These are phyloP conservation scores for Danaus plexippus DNA, from an alignment of 1,140 invertebrate species.

Conservation along the genomic window DNA sequence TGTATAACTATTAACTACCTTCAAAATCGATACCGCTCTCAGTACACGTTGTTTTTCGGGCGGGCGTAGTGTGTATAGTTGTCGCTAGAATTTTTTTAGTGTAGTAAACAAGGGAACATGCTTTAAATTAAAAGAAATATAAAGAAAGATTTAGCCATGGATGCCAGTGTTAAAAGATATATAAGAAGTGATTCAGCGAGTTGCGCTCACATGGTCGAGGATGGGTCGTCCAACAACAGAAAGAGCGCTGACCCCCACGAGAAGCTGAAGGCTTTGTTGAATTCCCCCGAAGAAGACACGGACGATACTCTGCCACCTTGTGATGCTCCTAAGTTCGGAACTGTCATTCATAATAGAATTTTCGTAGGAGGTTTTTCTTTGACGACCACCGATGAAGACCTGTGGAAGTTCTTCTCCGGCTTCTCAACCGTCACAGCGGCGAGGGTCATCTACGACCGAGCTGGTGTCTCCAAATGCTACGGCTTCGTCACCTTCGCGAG, in stretches of 20 bases:
- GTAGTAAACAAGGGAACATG: conserved; percentile 67
- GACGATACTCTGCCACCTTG: conserved; percentile 68
- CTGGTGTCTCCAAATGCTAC: conserved; percentile 95
- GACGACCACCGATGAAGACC: conserved; percentile 86
- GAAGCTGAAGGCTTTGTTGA: conserved; percentile 59
- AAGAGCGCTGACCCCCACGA: conserved; percentile 58
- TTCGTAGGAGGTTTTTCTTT: conserved; percentile 95
- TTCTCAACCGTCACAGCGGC: conserved; percentile 94
- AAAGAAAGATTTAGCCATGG: conserved; percentile 36
- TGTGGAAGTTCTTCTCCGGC: conserved; percentile 85
- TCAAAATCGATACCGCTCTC: conserved; percentile 53
- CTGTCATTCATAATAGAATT: conserved; percentile 92
- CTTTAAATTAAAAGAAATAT: conserved; percentile 38
- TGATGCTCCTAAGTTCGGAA: conserved; percentile 81
- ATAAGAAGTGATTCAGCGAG: conserved; percentile 62
- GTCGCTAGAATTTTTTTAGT: conserved; percentile 50
- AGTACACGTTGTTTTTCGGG: conserved; percentile 46
- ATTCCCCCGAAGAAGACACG: conserved; percentile 58
- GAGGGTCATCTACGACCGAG: conserved; percentile 94
- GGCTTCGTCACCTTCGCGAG: conserved; percentile 94
- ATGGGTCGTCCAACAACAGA: conserved; percentile 48
- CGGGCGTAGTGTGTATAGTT: conserved; percentile 48
- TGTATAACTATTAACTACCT: conserved; percentile 27
- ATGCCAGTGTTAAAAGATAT: conserved; percentile 51
- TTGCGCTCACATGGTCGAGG: conserved; percentile 64